Conservation (phyloP, 2,797 vertebrate species). For the Odontamblyopus lacepedii region DNA sequence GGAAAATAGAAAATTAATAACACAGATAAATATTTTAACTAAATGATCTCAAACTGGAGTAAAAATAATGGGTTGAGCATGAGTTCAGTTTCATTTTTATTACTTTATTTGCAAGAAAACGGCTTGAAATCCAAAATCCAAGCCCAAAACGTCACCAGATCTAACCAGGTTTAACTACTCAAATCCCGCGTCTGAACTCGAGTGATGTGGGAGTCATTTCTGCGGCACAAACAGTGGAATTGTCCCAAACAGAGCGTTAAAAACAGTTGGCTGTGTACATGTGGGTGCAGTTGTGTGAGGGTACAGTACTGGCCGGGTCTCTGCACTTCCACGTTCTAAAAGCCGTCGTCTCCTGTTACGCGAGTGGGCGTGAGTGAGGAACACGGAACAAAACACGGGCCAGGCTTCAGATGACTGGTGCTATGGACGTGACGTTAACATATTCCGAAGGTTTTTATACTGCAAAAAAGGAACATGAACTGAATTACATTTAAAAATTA, state of each 20-base stretch:
- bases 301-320: conserved; percentile 28
- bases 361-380: neutral
- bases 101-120: too few species aligned
- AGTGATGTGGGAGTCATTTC: neutral
- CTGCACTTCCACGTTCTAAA: conserved; percentile 15
- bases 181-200: neutral
- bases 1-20: too few species aligned
- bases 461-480: neutral
- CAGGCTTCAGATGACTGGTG: neutral
- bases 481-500: too few species aligned
- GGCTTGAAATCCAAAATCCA: too few species aligned
- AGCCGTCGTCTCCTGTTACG: conserved; percentile 20
- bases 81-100: too few species aligned
- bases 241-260: neutral
- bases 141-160: too few species aligned
- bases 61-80: too few species aligned
- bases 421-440: neutral
- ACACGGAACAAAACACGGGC: neutral
- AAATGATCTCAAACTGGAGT: too few species aligned
- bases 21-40: too few species aligned
- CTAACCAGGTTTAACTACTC: neutral
- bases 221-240: neutral
- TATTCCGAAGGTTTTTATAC: neutral
- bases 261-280: too few species aligned
- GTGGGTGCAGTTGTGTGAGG: conserved; percentile 28